Percentiles rank a stretch among this genome's conserved stretches.
Evolutionary conservation across 2,888 invertebrate species (phyloP).

Genomic region (Drosophila lacicola): DNA sequence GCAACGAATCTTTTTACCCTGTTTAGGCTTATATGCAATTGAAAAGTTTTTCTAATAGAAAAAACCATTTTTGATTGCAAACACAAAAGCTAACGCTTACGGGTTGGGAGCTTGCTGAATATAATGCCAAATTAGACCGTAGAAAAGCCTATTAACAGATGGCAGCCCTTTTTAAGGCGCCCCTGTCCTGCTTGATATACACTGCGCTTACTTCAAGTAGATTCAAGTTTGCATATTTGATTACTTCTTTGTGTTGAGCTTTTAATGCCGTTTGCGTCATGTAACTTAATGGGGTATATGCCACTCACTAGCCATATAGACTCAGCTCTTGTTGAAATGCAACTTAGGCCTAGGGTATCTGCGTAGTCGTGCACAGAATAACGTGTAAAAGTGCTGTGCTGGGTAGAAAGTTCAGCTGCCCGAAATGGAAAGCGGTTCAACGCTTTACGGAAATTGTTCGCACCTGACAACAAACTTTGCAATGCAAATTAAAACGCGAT

Average conservation of each 20-base stretch:
- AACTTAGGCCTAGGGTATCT: constrained; percentile 4
- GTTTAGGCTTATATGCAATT: no score
- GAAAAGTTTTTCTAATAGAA: no score
- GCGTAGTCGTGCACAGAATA: neutral
- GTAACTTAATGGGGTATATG: neutral
- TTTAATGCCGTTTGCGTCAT: neutral
- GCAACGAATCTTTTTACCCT: no score
- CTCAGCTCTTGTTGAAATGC: neutral
- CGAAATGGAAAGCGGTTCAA: constrained; percentile 51
- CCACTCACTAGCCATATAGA: neutral
- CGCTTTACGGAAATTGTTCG: constrained; percentile 34
- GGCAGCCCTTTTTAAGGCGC: neutral
- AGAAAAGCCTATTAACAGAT: neutral
- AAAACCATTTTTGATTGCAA: no score
- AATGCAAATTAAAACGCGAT: constrained; percentile 44
- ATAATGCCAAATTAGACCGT: neutral
- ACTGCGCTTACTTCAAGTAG: neutral
- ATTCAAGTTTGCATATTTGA: constrained; percentile 31
- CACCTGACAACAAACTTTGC: constrained; percentile 20
- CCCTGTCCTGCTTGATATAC: constrained; percentile 29
- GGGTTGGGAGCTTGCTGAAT: neutral
- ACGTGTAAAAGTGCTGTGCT: neutral
- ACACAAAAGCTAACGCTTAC: neutral
- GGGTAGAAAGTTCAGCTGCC: constrained; percentile 32
- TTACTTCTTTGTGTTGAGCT: constrained; percentile 24